Base-by-base conservation (phyloP, 2,888 invertebrate species). In the Drosophila paramelanica region DNA sequence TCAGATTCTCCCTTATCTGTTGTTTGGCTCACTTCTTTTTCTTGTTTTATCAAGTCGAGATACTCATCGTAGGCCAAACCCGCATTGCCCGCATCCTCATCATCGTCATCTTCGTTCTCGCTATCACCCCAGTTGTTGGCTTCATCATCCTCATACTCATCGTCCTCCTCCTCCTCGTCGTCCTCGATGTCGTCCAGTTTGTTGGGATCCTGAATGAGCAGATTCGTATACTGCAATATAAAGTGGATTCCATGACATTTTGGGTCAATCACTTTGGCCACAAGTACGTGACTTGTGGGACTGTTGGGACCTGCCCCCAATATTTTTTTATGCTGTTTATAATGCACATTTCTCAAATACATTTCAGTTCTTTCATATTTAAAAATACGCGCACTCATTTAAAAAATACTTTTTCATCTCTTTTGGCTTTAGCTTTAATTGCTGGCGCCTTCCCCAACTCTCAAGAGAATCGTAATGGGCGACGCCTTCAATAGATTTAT, bases 201-300 rank as follows among this genome's bases (percentile, higher is more conserved):
- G 58, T 50, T 82, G 33, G 89, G 79, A 80, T 89, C 87, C 51
- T 91, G 90, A 52, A 89, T 89, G 62, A 91, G 73, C 31, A 81
- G 66, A 69, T 89, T 88, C 36, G 74, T 77, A 66, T 90, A 89
- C 91, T 92, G 79, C 60, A 83, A 75, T 57, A 47, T 55, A 71
- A 60, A 69, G 38, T 42, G 39, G 39, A 59, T 66, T 41, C 36
- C 46, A 58, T 59, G 13, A 53, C 38, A 65, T 58, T 81, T 76
- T 79, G 55, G 88, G 88, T 88, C 82, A 86, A 70, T 46, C 52
- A 62, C 61, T 75, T 72, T 69, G 52, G 67, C 62, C 57, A 43
- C 57, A 66, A 73, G 52, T 75, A 82, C 79, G 88, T 87, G 81
- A 76, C 84, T 65, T 67, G 61, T 36, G 36, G 13, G 13, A 13